Conservation (phyloP, 2,888 invertebrate genomes). For the Cybosia mesomella region DNA sequence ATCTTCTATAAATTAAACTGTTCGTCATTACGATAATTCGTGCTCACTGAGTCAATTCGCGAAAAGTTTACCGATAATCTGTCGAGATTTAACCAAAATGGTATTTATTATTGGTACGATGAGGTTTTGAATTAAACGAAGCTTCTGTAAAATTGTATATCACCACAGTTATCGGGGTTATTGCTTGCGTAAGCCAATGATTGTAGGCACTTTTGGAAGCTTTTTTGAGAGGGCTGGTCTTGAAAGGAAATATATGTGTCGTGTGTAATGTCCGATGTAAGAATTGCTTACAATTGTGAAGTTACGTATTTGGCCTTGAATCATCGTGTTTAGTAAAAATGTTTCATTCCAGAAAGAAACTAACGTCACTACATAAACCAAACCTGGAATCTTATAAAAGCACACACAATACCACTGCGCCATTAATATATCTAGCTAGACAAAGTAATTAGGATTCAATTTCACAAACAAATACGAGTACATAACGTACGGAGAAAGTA, state of each 20-base stretch:
- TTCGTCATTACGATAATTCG: slow-evolving; percentile 71
- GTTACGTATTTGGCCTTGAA: background rate
- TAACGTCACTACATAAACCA: background rate
- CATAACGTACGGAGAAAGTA: slow-evolving; percentile 7
- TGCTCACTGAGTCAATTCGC: slow-evolving; percentile 61
- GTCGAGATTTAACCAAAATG: slow-evolving; percentile 16
- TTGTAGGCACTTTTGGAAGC: background rate
- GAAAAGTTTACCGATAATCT: slow-evolving; percentile 32
- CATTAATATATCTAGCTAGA: background rate
- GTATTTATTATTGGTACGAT: slow-evolving; percentile 16
- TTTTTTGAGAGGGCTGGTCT: slow-evolving; percentile 2
- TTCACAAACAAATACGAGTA: background rate
- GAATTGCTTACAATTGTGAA: background rate
- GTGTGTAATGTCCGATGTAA: background rate
- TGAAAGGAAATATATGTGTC: background rate
- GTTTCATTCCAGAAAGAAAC: no score
- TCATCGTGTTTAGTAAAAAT: background rate
- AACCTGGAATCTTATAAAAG: background rate
- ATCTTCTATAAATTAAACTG: slow-evolving; percentile 64
- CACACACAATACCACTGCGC: background rate
- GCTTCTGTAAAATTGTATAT: slow-evolving; percentile 18
- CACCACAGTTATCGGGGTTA: slow-evolving; percentile 17
- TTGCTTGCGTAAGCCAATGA: slow-evolving; percentile 13
- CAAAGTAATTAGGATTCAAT: background rate
- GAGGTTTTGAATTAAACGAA: slow-evolving; percentile 11